Conservation (phyloP, 2,797 vertebrate genomes). For the Varecia variegata region DNA sequence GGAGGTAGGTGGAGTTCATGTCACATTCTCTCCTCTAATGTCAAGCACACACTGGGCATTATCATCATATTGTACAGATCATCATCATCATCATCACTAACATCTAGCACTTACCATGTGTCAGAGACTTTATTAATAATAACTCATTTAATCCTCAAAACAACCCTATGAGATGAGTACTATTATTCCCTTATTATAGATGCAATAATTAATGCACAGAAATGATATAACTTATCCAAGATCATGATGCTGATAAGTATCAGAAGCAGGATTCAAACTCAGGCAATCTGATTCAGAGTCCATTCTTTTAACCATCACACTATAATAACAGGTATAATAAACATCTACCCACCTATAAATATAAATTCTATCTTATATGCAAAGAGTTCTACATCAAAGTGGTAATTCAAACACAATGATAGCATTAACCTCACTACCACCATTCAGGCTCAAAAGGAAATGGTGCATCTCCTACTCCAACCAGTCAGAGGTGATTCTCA, state of each 20-base stretch:
- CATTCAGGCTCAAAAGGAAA: slow-evolving; percentile 4
- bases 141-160: not conserved
- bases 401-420: not conserved
- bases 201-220: not conserved
- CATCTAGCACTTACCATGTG: not conserved
- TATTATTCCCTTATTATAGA: not conserved
- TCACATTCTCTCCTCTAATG: not conserved
- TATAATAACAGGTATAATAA: not conserved
- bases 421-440: not conserved
- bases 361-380: not conserved
- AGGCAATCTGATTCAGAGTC: not conserved
- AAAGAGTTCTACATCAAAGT: not conserved
- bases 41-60: not conserved
- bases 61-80: not conserved
- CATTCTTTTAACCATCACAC: not conserved
- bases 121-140: not conserved
- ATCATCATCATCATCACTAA: not conserved
- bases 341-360: not conserved
- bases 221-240: not conserved
- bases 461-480: not conserved
- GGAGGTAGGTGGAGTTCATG: not conserved
- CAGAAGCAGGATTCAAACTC: not conserved
- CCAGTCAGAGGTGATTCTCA: not conserved
- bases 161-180: not conserved
- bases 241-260: not conserved